These are phyloP conservation scores for Ptilorrhoa leucosticta DNA, from an alignment of 2,113 vertebrate species.

Conservation along the genomic window DNA sequence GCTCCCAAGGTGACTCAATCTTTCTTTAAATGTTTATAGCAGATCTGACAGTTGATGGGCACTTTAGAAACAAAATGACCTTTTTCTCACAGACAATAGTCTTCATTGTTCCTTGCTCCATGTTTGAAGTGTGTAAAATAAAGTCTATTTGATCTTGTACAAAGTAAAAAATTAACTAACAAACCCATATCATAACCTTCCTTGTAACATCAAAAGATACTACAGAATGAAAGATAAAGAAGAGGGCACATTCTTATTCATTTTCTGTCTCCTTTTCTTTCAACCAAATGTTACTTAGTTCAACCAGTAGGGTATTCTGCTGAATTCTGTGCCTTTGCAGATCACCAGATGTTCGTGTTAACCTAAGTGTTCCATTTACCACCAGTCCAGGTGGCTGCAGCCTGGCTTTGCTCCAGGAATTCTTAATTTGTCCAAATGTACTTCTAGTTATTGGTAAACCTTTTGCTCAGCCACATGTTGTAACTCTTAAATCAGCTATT, in stretches of 20 bases:
- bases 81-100: neutral
- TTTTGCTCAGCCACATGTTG: neutral
- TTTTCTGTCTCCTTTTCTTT: neutral
- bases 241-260: neutral
- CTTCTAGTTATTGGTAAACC: neutral
- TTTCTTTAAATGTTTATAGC: neutral
- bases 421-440: conserved; percentile 27
- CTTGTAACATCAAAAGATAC: conserved; percentile 6
- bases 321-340: conserved; percentile 3
- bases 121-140: neutral
- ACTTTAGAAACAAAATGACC: neutral
- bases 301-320: neutral
- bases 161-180: neutral
- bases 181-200: neutral
- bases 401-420: neutral
- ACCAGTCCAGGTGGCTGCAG: neutral
- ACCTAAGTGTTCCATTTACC: neutral
- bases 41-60: neutral
- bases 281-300: neutral
- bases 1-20: neutral
- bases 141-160: neutral
- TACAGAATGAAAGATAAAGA: neutral
- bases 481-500: conserved; percentile 17
- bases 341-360: neutral
- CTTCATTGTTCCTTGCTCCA: neutral